Percentiles rank a stretch among this genome's conserved stretches.
Conservation (phyloP, 2,797 vertebrate species). For the Muscicapa comitata region DNA sequence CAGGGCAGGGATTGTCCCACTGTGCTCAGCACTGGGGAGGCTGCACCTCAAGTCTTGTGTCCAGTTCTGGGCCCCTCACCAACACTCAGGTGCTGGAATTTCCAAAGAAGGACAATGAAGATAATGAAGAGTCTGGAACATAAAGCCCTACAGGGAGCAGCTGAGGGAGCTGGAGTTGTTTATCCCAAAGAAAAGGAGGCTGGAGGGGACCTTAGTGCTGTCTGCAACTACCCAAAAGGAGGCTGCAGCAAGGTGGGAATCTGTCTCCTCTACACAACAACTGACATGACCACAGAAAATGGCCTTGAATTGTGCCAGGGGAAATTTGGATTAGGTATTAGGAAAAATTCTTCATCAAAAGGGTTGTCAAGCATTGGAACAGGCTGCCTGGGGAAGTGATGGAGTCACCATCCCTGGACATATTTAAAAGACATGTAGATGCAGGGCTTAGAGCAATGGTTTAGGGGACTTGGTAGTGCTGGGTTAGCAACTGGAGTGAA, state of each 20-base stretch:
- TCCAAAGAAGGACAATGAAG: not conserved
- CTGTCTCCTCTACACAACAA: not conserved
- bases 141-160: not conserved
- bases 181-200: not conserved
- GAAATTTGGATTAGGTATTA: not conserved
- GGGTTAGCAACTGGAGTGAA: not conserved
- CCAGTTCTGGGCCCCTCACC: not conserved
- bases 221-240: not conserved
- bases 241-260: not conserved
- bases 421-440: not conserved
- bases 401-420: not conserved
- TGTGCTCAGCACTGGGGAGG: rapidly evolving
- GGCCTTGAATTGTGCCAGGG: not conserved
- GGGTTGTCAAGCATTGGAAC: not conserved
- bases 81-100: not conserved
- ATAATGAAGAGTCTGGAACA: not conserved
- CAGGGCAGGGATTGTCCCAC: rapidly evolving
- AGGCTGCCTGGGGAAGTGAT: not conserved
- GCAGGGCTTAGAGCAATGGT: not conserved
- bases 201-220: not conserved
- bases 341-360: not conserved
- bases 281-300: not conserved
- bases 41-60: rapidly evolving
- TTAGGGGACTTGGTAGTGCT: not conserved
- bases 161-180: not conserved